Evolutionary conservation across 2,888 invertebrate genomes (phyloP).

Genomic region (Agrilus biguttatus): DNA sequence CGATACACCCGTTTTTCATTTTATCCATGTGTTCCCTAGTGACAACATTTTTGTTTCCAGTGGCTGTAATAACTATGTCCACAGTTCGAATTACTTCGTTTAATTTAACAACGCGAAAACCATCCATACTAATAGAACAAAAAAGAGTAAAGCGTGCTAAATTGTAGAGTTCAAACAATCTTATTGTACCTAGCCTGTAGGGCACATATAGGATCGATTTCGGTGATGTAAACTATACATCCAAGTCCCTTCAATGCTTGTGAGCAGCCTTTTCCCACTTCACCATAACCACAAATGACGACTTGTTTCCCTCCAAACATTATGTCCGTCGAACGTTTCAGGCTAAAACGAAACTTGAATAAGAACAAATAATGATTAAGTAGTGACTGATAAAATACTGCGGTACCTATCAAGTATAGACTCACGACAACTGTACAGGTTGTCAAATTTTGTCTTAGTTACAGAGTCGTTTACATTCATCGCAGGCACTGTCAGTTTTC

Average conservation of each 20-base stretch:
- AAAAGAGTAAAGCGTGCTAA: not conserved
- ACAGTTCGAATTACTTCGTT: slow-evolving; percentile 87
- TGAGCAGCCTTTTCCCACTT: slow-evolving; percentile 94
- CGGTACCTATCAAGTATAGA: slow-evolving; percentile 68
- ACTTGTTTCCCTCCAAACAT: slow-evolving; percentile 98
- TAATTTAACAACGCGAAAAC: slow-evolving; percentile 85
- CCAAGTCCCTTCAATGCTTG: slow-evolving; percentile 90
- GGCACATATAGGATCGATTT: slow-evolving; percentile 96
- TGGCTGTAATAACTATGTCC: slow-evolving; percentile 94
- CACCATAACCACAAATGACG: slow-evolving; percentile 91
- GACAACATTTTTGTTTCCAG: slow-evolving; percentile 94
- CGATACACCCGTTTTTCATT: slow-evolving; percentile 89
- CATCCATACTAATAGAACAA: slow-evolving; percentile 67
- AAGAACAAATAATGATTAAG: slow-evolving; percentile 1
- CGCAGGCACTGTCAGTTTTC: slow-evolving; percentile 86
- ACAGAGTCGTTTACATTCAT: slow-evolving; percentile 99
- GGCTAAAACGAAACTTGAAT: slow-evolving; percentile 21
- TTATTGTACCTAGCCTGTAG: slow-evolving; percentile 69
- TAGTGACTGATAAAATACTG: not conserved
- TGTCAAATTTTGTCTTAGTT: slow-evolving; percentile 96
- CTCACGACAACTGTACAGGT: slow-evolving; percentile 89
- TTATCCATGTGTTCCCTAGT: slow-evolving; percentile 91
- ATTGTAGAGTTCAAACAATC: not conserved
- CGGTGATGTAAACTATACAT: slow-evolving; percentile 83
- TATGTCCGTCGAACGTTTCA: slow-evolving; percentile 80